Percentiles rank a stretch among this genome's conserved stretches.
phyloP scores from a whole-genome alignment of 2,888 invertebrate species.

The Caenorhabditis angaria region DNA sequence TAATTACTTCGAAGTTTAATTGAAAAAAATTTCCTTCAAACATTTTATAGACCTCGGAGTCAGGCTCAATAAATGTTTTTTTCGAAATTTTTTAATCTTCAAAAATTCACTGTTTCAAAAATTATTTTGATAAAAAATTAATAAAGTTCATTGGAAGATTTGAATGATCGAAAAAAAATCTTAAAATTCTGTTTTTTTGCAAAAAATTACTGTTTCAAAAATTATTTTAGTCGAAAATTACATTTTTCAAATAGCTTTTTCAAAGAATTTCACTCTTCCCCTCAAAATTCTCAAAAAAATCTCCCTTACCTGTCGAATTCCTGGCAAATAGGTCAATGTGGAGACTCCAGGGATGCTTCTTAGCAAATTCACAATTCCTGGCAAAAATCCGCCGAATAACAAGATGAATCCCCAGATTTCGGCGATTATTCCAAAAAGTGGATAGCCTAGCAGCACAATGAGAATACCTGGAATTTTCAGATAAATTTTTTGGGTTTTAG shows the following conservation, averaged over 20 bases:
- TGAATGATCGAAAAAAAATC: conserved; percentile 8
- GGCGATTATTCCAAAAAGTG: conserved; percentile 92
- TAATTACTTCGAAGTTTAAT: no score
- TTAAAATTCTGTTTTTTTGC: no score
- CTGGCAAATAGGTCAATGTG: conserved; percentile 86
- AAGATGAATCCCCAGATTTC: conserved; percentile 93
- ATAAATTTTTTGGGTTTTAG: neutral
- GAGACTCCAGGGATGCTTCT: conserved; percentile 91
- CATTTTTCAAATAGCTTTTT: no score
- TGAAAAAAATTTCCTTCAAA: no score
- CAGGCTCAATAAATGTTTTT: no score
- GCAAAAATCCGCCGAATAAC: conserved; percentile 88
- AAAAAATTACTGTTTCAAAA: no score
- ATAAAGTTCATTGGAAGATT: neutral
- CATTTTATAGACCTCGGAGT: no score
- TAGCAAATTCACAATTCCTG: conserved; percentile 92
- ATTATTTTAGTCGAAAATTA: neutral
- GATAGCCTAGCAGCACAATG: conserved; percentile 92
- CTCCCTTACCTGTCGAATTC: conserved; percentile 82
- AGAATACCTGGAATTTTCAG: conserved; percentile 80
- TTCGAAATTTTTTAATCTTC: no score
- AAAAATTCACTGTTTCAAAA: no score
- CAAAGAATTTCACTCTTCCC: neutral
- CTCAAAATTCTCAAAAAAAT: neutral
- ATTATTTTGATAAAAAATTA: no score